Conservation (phyloP, 2,797 vertebrate species). For the Phylloscopus collybita region DNA sequence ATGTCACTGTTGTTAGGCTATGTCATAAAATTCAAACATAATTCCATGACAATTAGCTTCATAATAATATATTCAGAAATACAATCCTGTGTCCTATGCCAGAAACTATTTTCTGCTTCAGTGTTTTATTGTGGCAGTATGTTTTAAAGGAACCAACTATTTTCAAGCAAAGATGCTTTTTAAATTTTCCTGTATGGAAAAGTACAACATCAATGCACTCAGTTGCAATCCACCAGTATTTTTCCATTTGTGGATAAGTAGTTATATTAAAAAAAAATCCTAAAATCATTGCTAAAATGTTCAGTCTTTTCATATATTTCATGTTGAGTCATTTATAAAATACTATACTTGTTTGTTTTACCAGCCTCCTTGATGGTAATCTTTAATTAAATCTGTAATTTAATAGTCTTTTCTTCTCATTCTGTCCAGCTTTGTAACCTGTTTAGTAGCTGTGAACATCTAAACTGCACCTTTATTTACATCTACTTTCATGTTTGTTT, state of each 20-base stretch:
- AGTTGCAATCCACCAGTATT: not conserved
- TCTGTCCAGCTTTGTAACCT: not conserved
- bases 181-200: not conserved
- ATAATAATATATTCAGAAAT: conserved; percentile 26
- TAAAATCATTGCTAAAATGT: not conserved
- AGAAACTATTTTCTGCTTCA: conserved; percentile 53
- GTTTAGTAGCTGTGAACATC: not conserved
- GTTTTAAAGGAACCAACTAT: not conserved
- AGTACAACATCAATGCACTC: not conserved
- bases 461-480: conserved; percentile 7
- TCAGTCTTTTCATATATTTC: not conserved
- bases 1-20: not conserved
- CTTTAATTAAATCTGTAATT: conserved; percentile 33
- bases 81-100: not conserved
- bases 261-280: not conserved
- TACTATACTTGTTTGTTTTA: not conserved
- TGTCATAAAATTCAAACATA: conserved; percentile 11
- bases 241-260: not conserved
- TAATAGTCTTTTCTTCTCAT: not conserved
- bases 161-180: not conserved
- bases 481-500: conserved; percentile 17
- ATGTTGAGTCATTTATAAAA: not conserved
- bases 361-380: not conserved
- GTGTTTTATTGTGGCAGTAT: not conserved
- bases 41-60: conserved; percentile 46